Evolutionary conservation across 2,888 invertebrate genomes (phyloP), one percentile per base, ranked within the genome.

Genomic region (Clunio marinus): DNA sequence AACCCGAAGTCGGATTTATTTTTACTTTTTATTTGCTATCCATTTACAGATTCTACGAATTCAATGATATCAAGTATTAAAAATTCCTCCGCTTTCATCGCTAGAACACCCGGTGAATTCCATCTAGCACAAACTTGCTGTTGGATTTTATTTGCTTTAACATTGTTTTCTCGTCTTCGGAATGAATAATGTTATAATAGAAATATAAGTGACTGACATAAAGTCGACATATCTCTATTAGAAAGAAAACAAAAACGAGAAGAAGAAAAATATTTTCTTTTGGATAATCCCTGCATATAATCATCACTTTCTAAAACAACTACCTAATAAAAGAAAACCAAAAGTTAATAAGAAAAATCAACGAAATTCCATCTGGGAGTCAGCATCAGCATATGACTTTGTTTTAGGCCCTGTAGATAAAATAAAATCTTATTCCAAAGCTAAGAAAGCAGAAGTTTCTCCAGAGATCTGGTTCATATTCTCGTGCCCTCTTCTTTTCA

Each of bases 111-210:
- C 41, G 41, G 41, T 41, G 41, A 41, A 32, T 32, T 5, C n/a
- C n/a, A n/a, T n/a, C n/a, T n/a, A n/a, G 10, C 5, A 32, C 10
- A 32, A 41, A 10, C 10, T 41, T n/a, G n/a, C n/a, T n/a, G n/a
- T n/a, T n/a, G n/a, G n/a, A n/a, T 41, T 41, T 32, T 8, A 7
- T 32, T 32, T 8, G 32, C 41, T 41, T 41, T 13, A n/a, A 15
- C 10, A 41, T 41, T n/a, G 10, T 57, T 57, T 24, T 20, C 41
- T 15, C 17, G n/a, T 41, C 41, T 41, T 15, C 10, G 17, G 60
- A 60, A 60, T 60, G 60, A 60, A 60, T 37, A 59, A 60, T 41
- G 35, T 37, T 37, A n/a, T 41, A 37, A 60, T 60, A 37, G 37
- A 59, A 32, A 59, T 59, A 59, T 59, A 59, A 35, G 28, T 32